Percentiles rank a stretch among this genome's conserved stretches.
Conservation (phyloP, 1,140 invertebrate genomes). For the Musca domestica region DNA sequence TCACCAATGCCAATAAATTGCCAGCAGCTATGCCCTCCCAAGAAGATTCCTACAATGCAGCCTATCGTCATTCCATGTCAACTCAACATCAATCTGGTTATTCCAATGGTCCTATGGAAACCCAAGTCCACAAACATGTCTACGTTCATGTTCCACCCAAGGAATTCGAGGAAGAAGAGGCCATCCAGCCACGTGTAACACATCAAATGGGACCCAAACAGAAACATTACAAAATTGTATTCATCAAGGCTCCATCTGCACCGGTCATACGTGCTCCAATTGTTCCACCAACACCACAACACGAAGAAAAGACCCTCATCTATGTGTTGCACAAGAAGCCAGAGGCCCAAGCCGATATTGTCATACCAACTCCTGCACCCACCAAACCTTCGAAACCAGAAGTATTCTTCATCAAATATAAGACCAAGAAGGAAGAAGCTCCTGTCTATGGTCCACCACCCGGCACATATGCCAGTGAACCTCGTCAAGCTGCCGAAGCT, state of each 20-base stretch:
- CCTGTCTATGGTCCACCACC: conserved; percentile 54
- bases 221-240: conserved; percentile 85
- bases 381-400: conserved; percentile 78
- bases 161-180: conserved; percentile 65
- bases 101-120: conserved; percentile 41
- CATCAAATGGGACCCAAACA: conserved; percentile 64
- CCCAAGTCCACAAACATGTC: conserved; percentile 70
- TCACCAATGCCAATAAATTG: not conserved
- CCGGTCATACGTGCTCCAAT: conserved; percentile 66
- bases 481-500: conserved; percentile 32
- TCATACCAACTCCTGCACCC: conserved; percentile 68
- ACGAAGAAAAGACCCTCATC: conserved; percentile 80
- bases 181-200: conserved; percentile 56
- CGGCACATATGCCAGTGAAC: conserved; percentile 42
- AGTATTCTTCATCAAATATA: conserved; percentile 87
- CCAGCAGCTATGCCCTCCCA: conserved; percentile 13
- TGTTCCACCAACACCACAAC: conserved; percentile 65
- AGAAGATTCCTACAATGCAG: conserved; percentile 49
- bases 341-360: conserved; percentile 72
- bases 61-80: conserved; percentile 36
- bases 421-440: conserved; percentile 61
- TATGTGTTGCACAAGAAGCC: conserved; percentile 83
- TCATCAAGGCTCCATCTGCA: conserved; percentile 78
- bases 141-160: conserved; percentile 78
- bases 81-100: conserved; percentile 39